Evolutionary conservation across 2,797 vertebrate species (phyloP).

Genomic region (Tinamus major): DNA sequence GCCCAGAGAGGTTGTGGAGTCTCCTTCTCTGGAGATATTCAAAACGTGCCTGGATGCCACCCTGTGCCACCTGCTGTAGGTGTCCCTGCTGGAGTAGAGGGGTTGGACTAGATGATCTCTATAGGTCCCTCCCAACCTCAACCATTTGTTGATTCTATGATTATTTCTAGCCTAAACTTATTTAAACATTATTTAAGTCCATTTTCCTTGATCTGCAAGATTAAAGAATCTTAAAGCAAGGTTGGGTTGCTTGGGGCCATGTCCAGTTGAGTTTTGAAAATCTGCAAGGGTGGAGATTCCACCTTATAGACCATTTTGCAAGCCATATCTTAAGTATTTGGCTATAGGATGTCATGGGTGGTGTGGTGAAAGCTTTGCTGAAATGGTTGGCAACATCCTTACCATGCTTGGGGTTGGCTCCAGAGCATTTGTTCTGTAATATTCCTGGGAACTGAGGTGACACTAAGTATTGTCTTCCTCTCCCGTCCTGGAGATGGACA

Average conservation of each 20-base stretch:
- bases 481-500: not conserved
- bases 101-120: too few species aligned
- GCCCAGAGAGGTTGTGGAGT: too few species aligned
- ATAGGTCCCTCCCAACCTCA: too few species aligned
- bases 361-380: not conserved
- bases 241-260: not conserved
- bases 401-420: not conserved
- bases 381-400: not conserved
- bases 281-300: not conserved
- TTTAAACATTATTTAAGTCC: not conserved
- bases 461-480: not conserved
- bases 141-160: too few species aligned
- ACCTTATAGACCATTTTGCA: not conserved
- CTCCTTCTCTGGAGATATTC: too few species aligned
- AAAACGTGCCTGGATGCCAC: too few species aligned
- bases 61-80: too few species aligned
- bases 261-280: not conserved
- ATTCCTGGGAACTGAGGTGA: not conserved
- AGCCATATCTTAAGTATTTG: not conserved
- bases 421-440: not conserved
- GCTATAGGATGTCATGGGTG: not conserved
- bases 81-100: too few species aligned
- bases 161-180: not conserved
- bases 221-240: not conserved
- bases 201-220: not conserved